Base-by-base conservation (phyloP, 2,888 invertebrate genomes). In the Escarpia spicata region DNA sequence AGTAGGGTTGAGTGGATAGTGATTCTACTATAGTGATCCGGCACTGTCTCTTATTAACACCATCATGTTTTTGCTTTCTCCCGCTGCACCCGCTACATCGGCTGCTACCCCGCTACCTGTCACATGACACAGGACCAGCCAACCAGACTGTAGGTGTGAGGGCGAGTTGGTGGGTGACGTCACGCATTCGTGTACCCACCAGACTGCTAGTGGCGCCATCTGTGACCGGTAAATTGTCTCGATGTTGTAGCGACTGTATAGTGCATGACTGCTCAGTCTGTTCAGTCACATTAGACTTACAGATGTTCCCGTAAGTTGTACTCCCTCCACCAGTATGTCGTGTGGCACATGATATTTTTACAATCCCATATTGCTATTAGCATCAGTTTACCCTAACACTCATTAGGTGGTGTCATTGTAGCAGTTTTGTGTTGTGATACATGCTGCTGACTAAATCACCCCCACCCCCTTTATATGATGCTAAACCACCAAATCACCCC, bases 11-110 rank as follows among this genome's bases (percentile, higher is more conserved):
- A 15, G 52, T 12, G 52, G 12, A 52, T 0, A 15, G 9, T 52
- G 9, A 15, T 52, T 1, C 52, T 12, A 15, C 52, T 52, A 9
- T 52, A 9, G 1, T 26, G 75, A 2, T 19, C 4, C 75, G 2
- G 75, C 26, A 19, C 75, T 19, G 75, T 75, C 26, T 75, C 60
- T 19, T 19, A 75, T 26, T 75, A 75, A 75, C 75, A 75, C 75
- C 75, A 75, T 3, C 75, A 75, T 26, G 19, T 75, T 75, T 75
- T 26, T 75, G 75, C n/a, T 75, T 75, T n/a, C 75, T 75, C 75
- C 75, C n/a, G 75, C 75, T 75, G 75, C 75, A 75, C 75, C 52
- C 75, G 75, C 75, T 75, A 75, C 75, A n/a, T 75, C 75, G 75
- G 75, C 75, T 26, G 75, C 75, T 75, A 26, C 75, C 75, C 75